Conservation (phyloP, 1,140 invertebrate genomes). For the Cyphomyrmex costatus region DNA sequence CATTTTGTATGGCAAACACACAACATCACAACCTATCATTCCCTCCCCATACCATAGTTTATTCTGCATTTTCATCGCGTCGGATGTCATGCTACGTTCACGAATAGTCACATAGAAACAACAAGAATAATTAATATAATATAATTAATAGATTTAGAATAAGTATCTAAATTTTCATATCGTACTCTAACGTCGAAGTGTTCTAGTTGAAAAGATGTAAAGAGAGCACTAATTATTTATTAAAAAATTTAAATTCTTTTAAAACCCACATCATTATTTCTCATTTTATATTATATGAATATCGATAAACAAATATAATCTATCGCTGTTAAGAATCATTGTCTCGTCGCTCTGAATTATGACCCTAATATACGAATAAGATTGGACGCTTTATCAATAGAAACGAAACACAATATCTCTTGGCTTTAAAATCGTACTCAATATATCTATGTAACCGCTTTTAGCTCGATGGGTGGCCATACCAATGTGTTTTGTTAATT, state of each 20-base stretch:
- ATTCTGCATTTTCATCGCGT: conserved; percentile 29
- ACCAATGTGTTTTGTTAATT: conserved; percentile 46
- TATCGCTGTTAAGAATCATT: background rate
- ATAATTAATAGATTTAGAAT: background rate
- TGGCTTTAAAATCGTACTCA: conserved; percentile 1
- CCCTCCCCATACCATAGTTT: background rate
- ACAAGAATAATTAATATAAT: background rate
- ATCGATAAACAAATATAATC: background rate
- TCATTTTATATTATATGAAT: background rate
- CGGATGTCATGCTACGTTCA: background rate
- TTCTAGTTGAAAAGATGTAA: background rate
- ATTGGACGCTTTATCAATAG: conserved; percentile 31
- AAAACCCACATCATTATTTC: background rate
- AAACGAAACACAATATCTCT: background rate
- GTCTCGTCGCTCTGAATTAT: conserved; percentile 21
- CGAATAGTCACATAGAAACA: background rate
- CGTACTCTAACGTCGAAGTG: background rate
- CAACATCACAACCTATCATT: conserved; percentile 29
- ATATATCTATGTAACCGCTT: conserved; percentile 32
- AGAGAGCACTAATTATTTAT: background rate
- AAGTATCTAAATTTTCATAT: background rate
- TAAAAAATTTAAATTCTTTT: background rate
- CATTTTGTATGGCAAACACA: conserved; percentile 76
- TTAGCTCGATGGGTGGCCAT: conserved; percentile 47
- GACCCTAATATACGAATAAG: background rate